Evolutionary conservation across 1,140 invertebrate genomes (phyloP).

Genomic region (Arctopsyche grandis): DNA sequence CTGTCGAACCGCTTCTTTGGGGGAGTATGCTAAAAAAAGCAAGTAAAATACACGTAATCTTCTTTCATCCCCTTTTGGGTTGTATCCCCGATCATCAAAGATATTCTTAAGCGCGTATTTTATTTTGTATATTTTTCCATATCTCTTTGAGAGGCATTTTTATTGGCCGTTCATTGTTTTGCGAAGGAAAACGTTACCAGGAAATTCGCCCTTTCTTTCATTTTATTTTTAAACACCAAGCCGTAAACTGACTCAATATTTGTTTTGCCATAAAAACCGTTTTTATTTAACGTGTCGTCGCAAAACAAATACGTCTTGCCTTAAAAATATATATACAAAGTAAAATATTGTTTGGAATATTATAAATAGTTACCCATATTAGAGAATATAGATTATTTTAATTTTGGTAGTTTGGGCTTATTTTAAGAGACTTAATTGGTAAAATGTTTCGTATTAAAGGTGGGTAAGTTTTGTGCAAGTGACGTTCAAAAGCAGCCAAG

Average conservation of each 20-base stretch:
- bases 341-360: too few relatives aligned
- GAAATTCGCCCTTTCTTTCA: constrained; percentile 1
- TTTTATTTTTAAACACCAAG: constrained; percentile 13
- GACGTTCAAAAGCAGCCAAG: constrained; percentile 51
- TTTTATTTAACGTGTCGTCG: constrained; percentile 8
- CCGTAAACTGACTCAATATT: constrained; percentile 38
- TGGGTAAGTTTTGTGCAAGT: constrained; percentile 34
- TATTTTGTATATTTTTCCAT: constrained; percentile 51
- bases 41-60: constrained; percentile 53
- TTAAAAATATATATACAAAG: too few relatives aligned
- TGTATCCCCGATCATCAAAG: constrained; percentile 53
- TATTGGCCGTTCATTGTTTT: constrained; percentile 55
- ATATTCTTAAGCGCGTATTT: constrained; percentile 54
- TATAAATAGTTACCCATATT: too few relatives aligned
- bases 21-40: constrained; percentile 9
- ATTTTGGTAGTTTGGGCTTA: too few relatives aligned
- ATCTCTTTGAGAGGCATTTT: constrained; percentile 46
- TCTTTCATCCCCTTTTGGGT: constrained; percentile 40
- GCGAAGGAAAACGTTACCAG: constrained; percentile 7
- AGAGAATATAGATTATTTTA: too few relatives aligned
- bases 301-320: background rate
- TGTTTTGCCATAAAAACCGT: constrained; percentile 35
- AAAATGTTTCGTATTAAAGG: background rate
- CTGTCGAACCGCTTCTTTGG: constrained; percentile 10
- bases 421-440: background rate